phyloP scores from a whole-genome alignment of 2,113 vertebrate genomes.

The Muscicapa adusta region DNA sequence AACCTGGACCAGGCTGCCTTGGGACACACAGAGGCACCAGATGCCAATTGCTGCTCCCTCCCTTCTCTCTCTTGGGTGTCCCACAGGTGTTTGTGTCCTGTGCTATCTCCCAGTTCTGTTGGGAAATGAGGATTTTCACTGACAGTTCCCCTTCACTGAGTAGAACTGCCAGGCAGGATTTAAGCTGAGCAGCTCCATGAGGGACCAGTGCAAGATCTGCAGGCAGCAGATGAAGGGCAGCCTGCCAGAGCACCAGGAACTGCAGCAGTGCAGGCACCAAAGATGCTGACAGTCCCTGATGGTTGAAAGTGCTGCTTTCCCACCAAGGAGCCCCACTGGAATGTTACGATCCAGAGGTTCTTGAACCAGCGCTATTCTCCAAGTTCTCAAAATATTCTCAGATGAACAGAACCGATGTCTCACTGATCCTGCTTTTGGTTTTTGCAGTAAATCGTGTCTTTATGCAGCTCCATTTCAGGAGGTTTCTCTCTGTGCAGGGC shows the following conservation, averaged over 20 bases:
- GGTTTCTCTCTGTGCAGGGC: conserved; percentile 34
- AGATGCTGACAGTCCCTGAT: background rate
- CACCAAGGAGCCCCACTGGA: background rate
- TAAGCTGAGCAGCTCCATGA: background rate
- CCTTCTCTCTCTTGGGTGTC: background rate
- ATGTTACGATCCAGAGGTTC: background rate
- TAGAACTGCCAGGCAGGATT: background rate
- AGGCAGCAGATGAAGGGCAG: background rate
- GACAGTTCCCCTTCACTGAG: background rate
- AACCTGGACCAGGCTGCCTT: background rate
- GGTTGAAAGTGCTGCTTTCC: background rate
- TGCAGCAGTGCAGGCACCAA: background rate
- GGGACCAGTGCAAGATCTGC: background rate
- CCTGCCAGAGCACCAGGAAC: background rate
- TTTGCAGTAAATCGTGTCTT: background rate
- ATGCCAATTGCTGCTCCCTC: background rate
- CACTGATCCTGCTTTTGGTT: background rate
- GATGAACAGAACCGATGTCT: background rate
- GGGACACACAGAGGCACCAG: background rate
- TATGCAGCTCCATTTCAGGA: conserved; percentile 12
- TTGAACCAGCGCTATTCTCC: background rate
- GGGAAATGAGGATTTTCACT: background rate
- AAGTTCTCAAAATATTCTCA: background rate
- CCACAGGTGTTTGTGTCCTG: background rate
- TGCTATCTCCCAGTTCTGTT: background rate